phyloP scores from a whole-genome alignment of 2,797 vertebrate species.

The Squalus acanthias region DNA sequence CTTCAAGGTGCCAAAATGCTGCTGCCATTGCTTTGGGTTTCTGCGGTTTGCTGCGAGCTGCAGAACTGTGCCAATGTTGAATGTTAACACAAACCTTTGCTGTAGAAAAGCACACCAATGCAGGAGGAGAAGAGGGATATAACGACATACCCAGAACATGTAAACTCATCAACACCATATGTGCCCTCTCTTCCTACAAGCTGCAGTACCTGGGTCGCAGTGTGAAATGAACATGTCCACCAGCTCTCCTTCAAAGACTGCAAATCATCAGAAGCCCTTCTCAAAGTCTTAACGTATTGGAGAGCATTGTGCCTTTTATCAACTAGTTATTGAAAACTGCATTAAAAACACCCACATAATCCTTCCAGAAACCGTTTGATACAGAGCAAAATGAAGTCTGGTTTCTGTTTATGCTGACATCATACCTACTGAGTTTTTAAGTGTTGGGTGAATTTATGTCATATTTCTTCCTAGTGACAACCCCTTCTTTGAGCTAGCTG shows the following conservation, averaged over 20 bases:
- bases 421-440: conserved; percentile 29
- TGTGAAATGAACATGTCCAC: conserved; percentile 14
- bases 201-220: background rate
- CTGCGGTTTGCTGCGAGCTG: background rate
- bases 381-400: conserved; percentile 18
- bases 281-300: background rate
- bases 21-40: background rate
- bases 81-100: background rate
- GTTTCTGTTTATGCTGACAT: conserved; percentile 32
- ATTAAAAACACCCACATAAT: conserved; percentile 31
- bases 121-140: background rate
- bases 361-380: conserved; percentile 30
- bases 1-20: background rate
- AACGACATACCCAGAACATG: conserved; percentile 20
- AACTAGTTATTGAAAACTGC: conserved; percentile 27
- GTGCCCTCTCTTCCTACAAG: conserved; percentile 5
- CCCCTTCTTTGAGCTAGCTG: conserved; percentile 20
- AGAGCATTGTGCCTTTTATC: conserved; percentile 10
- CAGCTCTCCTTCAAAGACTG: conserved; percentile 28
- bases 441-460: conserved; percentile 34
- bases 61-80: background rate
- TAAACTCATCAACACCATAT: conserved; percentile 25
- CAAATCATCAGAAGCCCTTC: conserved; percentile 20
- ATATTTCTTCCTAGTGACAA: conserved; percentile 27
- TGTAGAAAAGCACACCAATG: background rate